Base-by-base conservation (phyloP, 2,797 vertebrate species). In the Syncerus caffer region DNA sequence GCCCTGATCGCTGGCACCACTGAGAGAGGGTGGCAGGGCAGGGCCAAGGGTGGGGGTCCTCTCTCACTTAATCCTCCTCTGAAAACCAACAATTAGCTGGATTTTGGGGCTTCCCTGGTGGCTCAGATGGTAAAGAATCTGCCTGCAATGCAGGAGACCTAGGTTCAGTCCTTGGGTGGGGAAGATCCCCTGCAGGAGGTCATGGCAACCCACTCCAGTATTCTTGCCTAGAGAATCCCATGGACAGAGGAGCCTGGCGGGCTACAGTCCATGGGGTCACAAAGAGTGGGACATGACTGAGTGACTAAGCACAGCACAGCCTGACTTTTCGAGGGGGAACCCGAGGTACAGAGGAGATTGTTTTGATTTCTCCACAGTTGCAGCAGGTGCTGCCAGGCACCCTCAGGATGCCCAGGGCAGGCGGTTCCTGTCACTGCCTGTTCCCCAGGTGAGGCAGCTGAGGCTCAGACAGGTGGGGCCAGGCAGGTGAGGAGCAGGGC, bases 71-170 rank as follows among this genome's bases (percentile, higher is more conserved):
- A 12, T 7, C 76, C 31, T 57, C 34, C 7, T 42, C 25, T 0
- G 23, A n/a, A 25, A 7, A 17, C 3, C 0, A 19, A 7, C 0
- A 1, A 1, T 12, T 1, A 16, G 9, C 42, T 0, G 0, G 14
- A 25, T 71, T 71, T 71, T 10, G 34, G 67, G 67, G 67, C 10
- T 71, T 38, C 67, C 34, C 67, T 38, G 34, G 67, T 23, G 67
- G 19, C 67, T 71, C 67, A 71, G 67, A 13, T 71, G 67, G 67
- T 71, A 71, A 71, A 71, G 67, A 71, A 71, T 38, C 34, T 12
- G 5, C 34, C 67, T 71, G 67, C 19, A 71, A 71, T 23, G 67
- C 67, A 71, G 11, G 67, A 71, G 67, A 71, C 67, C 67, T 71
- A 6, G 34, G 19, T 71, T 71, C 67, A 38, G 11, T 71, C 34